Conservation (phyloP, 2,888 invertebrate genomes). For the Lathronympha strigana region DNA sequence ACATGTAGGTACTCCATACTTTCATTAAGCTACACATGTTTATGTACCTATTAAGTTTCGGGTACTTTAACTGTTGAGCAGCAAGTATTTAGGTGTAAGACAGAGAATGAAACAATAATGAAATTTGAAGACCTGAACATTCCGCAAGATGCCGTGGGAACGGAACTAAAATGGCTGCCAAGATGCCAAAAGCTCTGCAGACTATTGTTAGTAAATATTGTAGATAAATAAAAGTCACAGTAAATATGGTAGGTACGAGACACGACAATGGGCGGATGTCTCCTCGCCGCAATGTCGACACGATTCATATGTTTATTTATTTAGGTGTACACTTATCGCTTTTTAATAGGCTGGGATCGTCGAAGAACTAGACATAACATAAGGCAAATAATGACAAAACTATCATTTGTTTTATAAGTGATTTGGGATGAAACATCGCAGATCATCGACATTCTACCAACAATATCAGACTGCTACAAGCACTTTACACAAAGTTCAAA, state of each 20-base stretch:
- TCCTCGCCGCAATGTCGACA: slow-evolving; percentile 47
- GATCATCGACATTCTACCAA: background rate
- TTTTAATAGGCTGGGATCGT: slow-evolving; percentile 43
- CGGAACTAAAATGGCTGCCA: slow-evolving; percentile 17
- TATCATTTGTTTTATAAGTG: background rate
- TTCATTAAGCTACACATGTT: too few relatives aligned
- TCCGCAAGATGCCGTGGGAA: slow-evolving; percentile 30
- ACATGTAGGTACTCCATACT: too few relatives aligned
- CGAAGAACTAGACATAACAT: slow-evolving; percentile 2
- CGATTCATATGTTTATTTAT: slow-evolving; percentile 48
- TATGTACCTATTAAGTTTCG: background rate
- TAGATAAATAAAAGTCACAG: slow-evolving; percentile 36
- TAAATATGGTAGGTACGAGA: slow-evolving; percentile 35
- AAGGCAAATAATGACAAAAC: background rate
- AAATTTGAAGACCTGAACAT: slow-evolving; percentile 28
- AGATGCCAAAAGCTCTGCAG: slow-evolving; percentile 21
- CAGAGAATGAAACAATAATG: slow-evolving; percentile 12
- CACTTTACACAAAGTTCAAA: background rate
- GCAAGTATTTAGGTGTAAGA: background rate
- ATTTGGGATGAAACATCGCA: too few relatives aligned
- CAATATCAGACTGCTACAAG: background rate
- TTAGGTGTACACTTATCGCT: slow-evolving; percentile 42
- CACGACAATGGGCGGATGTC: slow-evolving; percentile 68
- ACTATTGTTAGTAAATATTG: slow-evolving; percentile 33
- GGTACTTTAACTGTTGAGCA: background rate